Evolutionary conservation across 2,113 vertebrate genomes (phyloP), one percentile per base, ranked within the genome.

Genomic region (Theristicus caerulescens): DNA sequence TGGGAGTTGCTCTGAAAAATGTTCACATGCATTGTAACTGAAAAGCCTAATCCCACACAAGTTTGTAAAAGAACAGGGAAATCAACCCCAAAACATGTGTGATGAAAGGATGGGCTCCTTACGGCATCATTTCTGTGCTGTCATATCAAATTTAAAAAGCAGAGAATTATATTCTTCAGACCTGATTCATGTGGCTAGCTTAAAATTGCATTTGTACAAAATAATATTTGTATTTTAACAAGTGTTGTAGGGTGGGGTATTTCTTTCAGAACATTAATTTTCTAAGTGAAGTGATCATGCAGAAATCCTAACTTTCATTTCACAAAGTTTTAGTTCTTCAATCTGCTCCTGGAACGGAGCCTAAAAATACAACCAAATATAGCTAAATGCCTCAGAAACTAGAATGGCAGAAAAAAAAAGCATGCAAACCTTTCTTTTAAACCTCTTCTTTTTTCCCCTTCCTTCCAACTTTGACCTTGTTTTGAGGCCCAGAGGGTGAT

Each of bases 281-380:
- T 72, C 90, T 62, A 92, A 91, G 72, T 74, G 25, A 86, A 90
- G 21, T 49, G 78, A 80, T 90, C 76, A 90, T 81, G 85, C 0
- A 0, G 78, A 83, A 96, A 94, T 90, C 64, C 67, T 59, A 83
- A 93, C 66, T 95, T 90, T 58, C 42, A 55, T 86, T 93, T 87
- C 66, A 77, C 58, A 21, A 88, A 95, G 79, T 57, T 93, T 77
- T 85, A 44, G 13, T 88, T 95, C 90, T 92, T 82, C 90, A 90
- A 47, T 95, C 54, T 96, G 85, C n/a, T 81, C 55, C 83, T 94
- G 95, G 95, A 94, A 88, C 0, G 0, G 29, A 88, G 90, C 90
- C 95, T 94, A 94, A 95, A 94, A 95, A 73, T 87, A 77, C 80
- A 92, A 88, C 85, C 64, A 94, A 95, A 92, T 88, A 88, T 71